Evolutionary conservation across 37 sponge, comb jelly and placozoan genomes (phyloP).

Genomic region (Dysidea cf. avara): DNA sequence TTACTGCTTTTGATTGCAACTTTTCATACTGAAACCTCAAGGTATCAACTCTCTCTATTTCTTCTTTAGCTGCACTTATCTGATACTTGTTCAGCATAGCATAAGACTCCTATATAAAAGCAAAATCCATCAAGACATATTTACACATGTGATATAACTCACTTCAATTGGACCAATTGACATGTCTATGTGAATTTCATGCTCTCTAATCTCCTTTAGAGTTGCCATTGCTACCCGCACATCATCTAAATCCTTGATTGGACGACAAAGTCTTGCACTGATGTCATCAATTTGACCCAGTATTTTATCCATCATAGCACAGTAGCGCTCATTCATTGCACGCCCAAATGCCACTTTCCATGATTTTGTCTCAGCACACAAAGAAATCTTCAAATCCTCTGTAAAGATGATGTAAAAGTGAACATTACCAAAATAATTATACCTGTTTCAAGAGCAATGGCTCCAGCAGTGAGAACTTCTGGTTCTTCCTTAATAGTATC

Average conservation of each 20-base stretch:
- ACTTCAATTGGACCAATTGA: slow-evolving; percentile 82
- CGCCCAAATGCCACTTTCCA: slow-evolving; percentile 90
- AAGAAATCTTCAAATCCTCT: slow-evolving; percentile 87
- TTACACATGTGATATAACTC: not conserved
- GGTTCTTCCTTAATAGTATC: slow-evolving; percentile 52
- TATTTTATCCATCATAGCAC: slow-evolving; percentile 74
- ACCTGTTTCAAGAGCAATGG: slow-evolving; percentile 71
- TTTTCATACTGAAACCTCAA: slow-evolving; percentile 88
- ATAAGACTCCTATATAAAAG: slow-evolving; percentile 76
- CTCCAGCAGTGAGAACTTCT: slow-evolving; percentile 42
- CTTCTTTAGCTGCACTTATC: slow-evolving; percentile 77
- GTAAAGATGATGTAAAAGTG: not conserved
- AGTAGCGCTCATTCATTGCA: slow-evolving; percentile 61
- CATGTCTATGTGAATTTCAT: slow-evolving; percentile 89
- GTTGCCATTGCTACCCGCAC: slow-evolving; percentile 83
- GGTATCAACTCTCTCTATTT: slow-evolving; percentile 93
- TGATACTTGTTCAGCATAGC: slow-evolving; percentile 80
- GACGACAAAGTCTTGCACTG: slow-evolving; percentile 62
- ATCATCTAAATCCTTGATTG: slow-evolving; percentile 94
- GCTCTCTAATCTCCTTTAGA: slow-evolving; percentile 74
- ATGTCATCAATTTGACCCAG: slow-evolving; percentile 63
- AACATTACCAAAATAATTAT: slow-evolving; percentile 3
- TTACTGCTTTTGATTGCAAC: slow-evolving; percentile 62
- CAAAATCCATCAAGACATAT: slow-evolving; percentile 18
- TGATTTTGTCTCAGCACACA: slow-evolving; percentile 88